A percentile compares a stretch with the other conserved stretches of the same genome.
Conservation (phyloP, 1,140 invertebrate species). For the Drosophila virilis region DNA sequence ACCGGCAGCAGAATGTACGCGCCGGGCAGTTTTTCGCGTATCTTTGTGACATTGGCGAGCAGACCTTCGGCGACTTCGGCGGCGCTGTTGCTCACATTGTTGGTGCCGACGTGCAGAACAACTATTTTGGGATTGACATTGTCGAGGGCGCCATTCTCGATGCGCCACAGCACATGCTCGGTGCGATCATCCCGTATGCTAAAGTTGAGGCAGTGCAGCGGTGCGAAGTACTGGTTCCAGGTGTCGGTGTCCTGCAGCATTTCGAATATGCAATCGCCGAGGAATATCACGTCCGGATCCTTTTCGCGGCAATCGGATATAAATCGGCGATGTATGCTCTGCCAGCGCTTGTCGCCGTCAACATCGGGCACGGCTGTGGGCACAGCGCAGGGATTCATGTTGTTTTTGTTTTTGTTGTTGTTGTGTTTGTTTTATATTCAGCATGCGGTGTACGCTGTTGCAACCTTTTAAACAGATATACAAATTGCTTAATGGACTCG, state of each 20-base stretch:
- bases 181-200: constrained; percentile 94
- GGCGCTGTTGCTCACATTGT: constrained; percentile 91
- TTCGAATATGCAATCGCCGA: constrained; percentile 94
- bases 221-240: constrained; percentile 94
- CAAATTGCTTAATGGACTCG: not conserved
- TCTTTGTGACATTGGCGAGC: constrained; percentile 89
- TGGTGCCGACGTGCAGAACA: constrained; percentile 94
- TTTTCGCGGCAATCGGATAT: constrained; percentile 91
- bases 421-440: constrained; percentile 15
- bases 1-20: constrained; percentile 93
- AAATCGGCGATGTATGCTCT: constrained; percentile 89
- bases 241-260: constrained; percentile 91
- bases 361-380: constrained; percentile 87
- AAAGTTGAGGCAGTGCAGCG: constrained; percentile 95
- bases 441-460: constrained; percentile 43
- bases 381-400: constrained; percentile 87
- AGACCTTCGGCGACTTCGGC: constrained; percentile 93
- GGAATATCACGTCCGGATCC: constrained; percentile 95
- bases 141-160: constrained; percentile 94
- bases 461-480: constrained; percentile 7
- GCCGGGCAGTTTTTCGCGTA: constrained; percentile 90
- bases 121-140: constrained; percentile 95
- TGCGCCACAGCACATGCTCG: constrained; percentile 94
- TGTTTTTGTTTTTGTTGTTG: constrained; percentile 16
- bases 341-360: constrained; percentile 80